Conservation (phyloP, 2,113 vertebrate species). For the Aythya baeri region DNA sequence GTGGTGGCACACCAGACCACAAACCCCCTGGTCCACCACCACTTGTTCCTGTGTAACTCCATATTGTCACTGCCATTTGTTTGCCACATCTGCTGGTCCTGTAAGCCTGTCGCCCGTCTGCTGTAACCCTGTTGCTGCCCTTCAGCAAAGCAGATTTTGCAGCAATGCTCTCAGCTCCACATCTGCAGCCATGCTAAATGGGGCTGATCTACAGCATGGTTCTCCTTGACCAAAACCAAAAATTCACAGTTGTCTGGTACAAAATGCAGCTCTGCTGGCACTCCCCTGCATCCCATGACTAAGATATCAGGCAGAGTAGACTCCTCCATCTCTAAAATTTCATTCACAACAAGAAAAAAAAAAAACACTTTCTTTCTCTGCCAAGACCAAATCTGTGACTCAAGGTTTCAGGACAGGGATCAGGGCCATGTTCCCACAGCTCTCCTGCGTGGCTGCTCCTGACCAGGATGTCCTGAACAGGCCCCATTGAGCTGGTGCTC, state of each 20-base stretch:
- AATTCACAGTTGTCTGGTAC: accelerated
- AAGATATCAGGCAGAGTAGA: background rate
- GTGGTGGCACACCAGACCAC: background rate
- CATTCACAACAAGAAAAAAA: background rate
- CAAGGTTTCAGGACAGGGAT: background rate
- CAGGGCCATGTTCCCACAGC: background rate
- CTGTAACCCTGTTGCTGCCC: background rate
- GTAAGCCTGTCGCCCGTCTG: background rate
- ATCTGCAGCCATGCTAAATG: accelerated
- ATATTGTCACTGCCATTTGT: background rate
- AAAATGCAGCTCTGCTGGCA: background rate
- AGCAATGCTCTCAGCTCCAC: accelerated
- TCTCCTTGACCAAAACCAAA: background rate
- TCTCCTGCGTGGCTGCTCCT: accelerated
- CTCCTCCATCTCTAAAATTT: background rate
- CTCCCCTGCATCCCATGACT: background rate
- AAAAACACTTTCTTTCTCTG: background rate
- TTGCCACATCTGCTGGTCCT: background rate
- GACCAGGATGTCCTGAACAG: background rate
- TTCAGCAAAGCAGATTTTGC: background rate
- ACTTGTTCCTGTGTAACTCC: background rate
- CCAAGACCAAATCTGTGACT: background rate
- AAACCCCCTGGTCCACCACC: background rate
- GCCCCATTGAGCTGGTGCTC: background rate
- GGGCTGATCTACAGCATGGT: background rate